These are phyloP conservation scores for Selenia dentaria DNA, from an alignment of 2,888 invertebrate genomes.

Conservation along the genomic window DNA sequence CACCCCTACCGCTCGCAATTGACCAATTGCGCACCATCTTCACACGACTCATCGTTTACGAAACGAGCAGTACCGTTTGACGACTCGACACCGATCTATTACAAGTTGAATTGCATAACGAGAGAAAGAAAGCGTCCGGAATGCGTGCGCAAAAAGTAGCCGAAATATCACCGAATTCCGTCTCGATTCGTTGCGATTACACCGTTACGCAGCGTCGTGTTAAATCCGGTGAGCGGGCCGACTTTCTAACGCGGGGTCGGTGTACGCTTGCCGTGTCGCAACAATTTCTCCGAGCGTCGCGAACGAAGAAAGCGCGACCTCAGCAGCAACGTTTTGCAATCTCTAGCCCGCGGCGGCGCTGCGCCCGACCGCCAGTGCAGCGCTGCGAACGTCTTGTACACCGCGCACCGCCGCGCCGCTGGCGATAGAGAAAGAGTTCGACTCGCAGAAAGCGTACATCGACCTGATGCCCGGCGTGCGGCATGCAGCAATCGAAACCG, in stretches of 20 bases:
- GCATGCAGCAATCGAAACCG: conserved; percentile 45
- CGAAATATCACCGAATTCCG: conserved; percentile 72
- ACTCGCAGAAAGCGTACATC: conserved; percentile 71
- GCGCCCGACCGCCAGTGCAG: conserved; percentile 44
- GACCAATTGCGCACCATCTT: conserved; percentile 65
- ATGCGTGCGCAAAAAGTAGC: conserved; percentile 79
- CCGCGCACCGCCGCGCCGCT: conserved; percentile 24
- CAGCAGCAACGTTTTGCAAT: conserved; percentile 80
- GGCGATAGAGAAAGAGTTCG: conserved; percentile 54
- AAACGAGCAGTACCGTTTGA: conserved; percentile 67
- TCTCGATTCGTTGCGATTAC: conserved; percentile 79
- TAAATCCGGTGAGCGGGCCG: conserved; percentile 82
- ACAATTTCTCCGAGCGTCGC: conserved; percentile 82
- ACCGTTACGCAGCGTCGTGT: conserved; percentile 77
- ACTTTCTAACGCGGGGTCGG: conserved; percentile 84
- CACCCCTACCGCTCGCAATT: conserved; percentile 61
- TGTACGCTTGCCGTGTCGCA: conserved; percentile 80
- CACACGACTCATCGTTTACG: conserved; percentile 53
- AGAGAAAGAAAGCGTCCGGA: conserved; percentile 82
- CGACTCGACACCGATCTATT: conserved; percentile 64
- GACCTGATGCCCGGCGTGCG: conserved; percentile 42
- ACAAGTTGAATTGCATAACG: conserved; percentile 76
- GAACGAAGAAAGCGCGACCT: conserved; percentile 84
- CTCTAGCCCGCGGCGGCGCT: conserved; percentile 47
- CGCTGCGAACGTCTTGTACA: conserved; percentile 41